Conservation (phyloP, 64 coral and sea anemone species). For the Anthopleura sola region DNA sequence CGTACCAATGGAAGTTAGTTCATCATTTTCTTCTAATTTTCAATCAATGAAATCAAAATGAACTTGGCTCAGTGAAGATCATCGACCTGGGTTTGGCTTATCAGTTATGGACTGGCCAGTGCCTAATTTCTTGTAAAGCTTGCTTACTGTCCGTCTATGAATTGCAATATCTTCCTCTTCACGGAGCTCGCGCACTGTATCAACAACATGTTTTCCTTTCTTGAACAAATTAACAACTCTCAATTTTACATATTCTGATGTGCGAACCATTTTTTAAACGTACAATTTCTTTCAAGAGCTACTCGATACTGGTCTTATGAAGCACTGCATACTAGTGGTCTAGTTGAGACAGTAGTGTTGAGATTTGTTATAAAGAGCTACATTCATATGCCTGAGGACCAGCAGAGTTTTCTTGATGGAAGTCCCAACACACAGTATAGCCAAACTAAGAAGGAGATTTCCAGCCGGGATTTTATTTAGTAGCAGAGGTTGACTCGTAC, state of each 20-base stretch:
- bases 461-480: too few relatives aligned
- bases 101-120: background rate
- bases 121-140: slow-evolving; percentile 14
- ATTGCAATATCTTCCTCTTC: background rate
- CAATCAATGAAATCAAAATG: slow-evolving; percentile 27
- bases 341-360: too few relatives aligned
- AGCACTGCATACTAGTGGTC: too few relatives aligned
- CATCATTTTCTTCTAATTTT: slow-evolving; percentile 28
- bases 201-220: background rate
- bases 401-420: too few relatives aligned
- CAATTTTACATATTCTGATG: slow-evolving; percentile 22
- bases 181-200: background rate
- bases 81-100: background rate
- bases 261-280: slow-evolving; percentile 3
- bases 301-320: too few relatives aligned
- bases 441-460: too few relatives aligned
- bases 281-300: too few relatives aligned
- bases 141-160: slow-evolving; percentile 8
- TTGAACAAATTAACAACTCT: slow-evolving; percentile 4
- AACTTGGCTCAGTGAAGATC: background rate
- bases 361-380: too few relatives aligned
- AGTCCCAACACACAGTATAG: too few relatives aligned
- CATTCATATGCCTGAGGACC: too few relatives aligned
- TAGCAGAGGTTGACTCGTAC: too few relatives aligned
- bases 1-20: slow-evolving; percentile 14